A percentile compares a stretch with the other conserved stretches of the same genome.
Conservation (phyloP, 2,113 vertebrate species). For the Setophaga petechia region DNA sequence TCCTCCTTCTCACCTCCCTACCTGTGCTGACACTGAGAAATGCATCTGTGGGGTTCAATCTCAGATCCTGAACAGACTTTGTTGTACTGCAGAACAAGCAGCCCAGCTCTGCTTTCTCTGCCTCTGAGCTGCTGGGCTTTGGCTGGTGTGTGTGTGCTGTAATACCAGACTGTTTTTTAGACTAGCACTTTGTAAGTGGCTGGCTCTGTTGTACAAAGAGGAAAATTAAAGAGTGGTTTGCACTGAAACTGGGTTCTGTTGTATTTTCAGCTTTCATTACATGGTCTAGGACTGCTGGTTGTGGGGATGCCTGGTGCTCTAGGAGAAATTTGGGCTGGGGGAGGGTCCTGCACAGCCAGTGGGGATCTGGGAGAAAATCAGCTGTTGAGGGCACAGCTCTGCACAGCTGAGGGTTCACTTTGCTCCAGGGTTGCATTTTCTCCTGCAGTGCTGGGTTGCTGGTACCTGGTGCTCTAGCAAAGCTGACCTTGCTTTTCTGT, state of each 20-base stretch:
- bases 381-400: not conserved
- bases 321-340: not conserved
- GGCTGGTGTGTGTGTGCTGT: constrained; percentile 57
- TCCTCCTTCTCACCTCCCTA: not conserved
- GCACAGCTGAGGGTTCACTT: not conserved
- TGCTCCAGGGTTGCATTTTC: not conserved
- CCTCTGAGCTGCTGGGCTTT: constrained; percentile 23
- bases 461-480: not conserved
- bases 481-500: not conserved
- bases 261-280: not conserved
- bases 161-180: constrained; percentile 62
- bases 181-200: constrained; percentile 69
- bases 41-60: not conserved
- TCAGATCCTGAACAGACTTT: not conserved
- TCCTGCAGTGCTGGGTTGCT: not conserved
- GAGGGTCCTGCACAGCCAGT: not conserved
- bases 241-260: constrained; percentile 48
- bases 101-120: constrained; percentile 11
- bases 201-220: constrained; percentile 67
- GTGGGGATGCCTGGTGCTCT: not conserved
- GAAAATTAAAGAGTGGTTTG: constrained; percentile 71
- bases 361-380: not conserved
- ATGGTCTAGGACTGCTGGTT: not conserved
- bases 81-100: constrained; percentile 41
- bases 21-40: not conserved